A percentile compares a stretch with the other conserved stretches of the same genome.
Conservation (phyloP, 2,113 vertebrate genomes). For the Catharus minimus region DNA sequence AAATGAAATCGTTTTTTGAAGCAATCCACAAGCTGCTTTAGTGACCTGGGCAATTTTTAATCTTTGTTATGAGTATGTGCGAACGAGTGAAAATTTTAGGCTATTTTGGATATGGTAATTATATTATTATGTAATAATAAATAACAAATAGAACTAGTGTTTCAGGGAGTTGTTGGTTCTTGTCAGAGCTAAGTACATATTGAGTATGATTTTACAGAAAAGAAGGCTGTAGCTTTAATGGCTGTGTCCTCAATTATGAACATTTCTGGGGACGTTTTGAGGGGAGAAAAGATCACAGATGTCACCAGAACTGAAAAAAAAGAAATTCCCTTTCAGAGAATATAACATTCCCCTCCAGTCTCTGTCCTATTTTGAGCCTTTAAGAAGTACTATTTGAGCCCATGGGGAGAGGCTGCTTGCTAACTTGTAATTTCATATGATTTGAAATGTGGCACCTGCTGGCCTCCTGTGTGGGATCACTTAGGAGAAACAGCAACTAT, state of each 20-base stretch:
- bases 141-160: background rate
- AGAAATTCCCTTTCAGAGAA: slow-evolving; percentile 21
- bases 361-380: slow-evolving; percentile 54
- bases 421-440: slow-evolving; percentile 79
- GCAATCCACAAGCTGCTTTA: background rate
- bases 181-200: background rate
- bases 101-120: background rate
- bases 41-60: background rate
- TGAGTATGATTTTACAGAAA: background rate
- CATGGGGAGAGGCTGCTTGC: slow-evolving; percentile 62
- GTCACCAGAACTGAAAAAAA: slow-evolving; percentile 22
- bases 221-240: background rate
- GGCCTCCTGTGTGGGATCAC: slow-evolving; percentile 62
- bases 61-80: background rate
- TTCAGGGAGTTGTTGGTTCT: background rate
- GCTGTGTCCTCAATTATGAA: background rate
- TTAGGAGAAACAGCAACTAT: slow-evolving; percentile 54
- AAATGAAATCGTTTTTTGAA: background rate
- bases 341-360: slow-evolving; percentile 20
- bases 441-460: slow-evolving; percentile 76
- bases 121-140: background rate
- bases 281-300: background rate
- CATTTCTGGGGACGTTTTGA: background rate
- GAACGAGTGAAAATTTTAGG: background rate
- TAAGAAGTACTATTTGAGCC: slow-evolving; percentile 69